phyloP scores from a whole-genome alignment of 2,113 vertebrate species.

The Grallaria varia region DNA sequence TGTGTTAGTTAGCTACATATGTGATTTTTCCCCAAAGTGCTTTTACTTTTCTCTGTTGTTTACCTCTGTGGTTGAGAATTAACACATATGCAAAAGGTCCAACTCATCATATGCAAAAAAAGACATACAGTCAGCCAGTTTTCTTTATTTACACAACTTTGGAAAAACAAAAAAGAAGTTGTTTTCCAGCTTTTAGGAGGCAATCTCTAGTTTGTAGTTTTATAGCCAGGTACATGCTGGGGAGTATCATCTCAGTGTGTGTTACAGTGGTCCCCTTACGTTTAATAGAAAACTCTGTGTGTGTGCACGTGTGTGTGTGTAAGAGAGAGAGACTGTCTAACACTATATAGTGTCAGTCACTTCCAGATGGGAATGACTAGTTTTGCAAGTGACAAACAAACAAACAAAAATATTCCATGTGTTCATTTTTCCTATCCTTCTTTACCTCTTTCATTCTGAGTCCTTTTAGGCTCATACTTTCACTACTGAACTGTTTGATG shows the following conservation, averaged over 20 bases:
- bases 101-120: constrained; percentile 23
- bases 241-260: neutral
- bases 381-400: neutral
- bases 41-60: constrained; percentile 77
- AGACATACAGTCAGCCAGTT: neutral
- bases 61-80: constrained; percentile 73
- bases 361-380: constrained; percentile 3
- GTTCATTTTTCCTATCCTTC: neutral
- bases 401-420: neutral
- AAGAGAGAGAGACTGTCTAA: neutral
- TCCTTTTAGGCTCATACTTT: neutral
- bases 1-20: constrained; percentile 83
- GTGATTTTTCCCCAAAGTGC: constrained; percentile 77
- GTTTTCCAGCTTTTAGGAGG: constrained; percentile 1
- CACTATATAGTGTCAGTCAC: neutral
- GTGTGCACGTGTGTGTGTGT: neutral
- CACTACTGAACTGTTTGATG: neutral
- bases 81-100: constrained; percentile 40
- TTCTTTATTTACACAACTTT: neutral
- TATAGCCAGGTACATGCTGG: neutral
- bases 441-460: neutral
- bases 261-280: neutral
- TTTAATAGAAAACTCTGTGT: neutral
- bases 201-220: neutral
- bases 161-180: neutral